These are phyloP conservation scores for Hybos culiciformis DNA, from an alignment of 2,888 invertebrate species.

Conservation along the genomic window DNA sequence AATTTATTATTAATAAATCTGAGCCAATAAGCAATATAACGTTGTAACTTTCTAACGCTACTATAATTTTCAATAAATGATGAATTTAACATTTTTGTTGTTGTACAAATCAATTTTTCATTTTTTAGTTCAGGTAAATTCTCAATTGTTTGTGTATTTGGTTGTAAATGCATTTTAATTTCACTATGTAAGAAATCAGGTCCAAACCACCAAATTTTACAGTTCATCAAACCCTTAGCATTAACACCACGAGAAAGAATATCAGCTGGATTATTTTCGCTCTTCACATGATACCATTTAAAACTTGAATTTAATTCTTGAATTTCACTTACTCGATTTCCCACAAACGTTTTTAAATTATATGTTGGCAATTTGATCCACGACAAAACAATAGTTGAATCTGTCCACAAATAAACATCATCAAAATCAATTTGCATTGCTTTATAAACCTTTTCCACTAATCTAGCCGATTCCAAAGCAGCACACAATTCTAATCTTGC, in stretches of 20 bases:
- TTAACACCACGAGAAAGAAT: no score
- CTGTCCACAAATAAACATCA: not conserved
- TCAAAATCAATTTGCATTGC: no score
- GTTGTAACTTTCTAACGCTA: no score
- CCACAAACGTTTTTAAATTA: not conserved
- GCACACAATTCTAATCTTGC: conserved; percentile 1
- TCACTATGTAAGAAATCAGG: not conserved
- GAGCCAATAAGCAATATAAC: no score
- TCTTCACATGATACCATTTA: not conserved
- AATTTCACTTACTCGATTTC: not conserved
- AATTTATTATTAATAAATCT: not conserved
- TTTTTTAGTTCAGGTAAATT: conserved; percentile 4
- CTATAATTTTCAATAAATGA: no score
- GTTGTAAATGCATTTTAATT: not conserved
- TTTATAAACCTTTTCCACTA: not conserved
- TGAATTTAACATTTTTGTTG: no score
- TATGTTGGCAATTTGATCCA: no score
- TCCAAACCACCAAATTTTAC: conserved; percentile 1
- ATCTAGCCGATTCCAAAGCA: conserved; percentile 1
- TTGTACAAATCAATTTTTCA: no score
- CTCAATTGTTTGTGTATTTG: conserved; percentile 11
- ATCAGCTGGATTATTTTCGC: no score
- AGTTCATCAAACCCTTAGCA: not conserved
- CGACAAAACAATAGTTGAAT: no score
- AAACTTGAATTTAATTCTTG: not conserved